Evolutionary conservation across 1,140 invertebrate genomes (phyloP), one percentile per base, ranked within the genome.

Genomic region (Leptinotarsa undecemlineata): DNA sequence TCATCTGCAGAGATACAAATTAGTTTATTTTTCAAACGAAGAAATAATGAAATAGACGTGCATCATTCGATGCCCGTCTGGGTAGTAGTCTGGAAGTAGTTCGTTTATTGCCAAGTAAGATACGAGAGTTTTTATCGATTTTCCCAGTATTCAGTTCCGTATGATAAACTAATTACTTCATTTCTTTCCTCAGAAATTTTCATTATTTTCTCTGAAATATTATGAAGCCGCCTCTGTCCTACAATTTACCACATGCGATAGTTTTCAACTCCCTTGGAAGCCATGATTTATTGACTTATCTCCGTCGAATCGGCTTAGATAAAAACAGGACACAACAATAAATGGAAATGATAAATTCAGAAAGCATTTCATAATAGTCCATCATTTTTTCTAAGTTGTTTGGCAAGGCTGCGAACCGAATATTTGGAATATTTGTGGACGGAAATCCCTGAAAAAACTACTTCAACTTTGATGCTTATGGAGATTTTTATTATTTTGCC

Each of bases 381-480:
- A 57, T 57, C n/a, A 57, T 57, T n/a, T 57, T 19, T 19, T 57
- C 3, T 6, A 19, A 15, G 51, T 57, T 57, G n/a, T 57, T 57
- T 57, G 51, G 51, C 51, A n/a, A 57, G 51, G 51, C 51, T 19
- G 51, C 51, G 51, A 57, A 19, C 51, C 51, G 51, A 57, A 57
- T 57, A 57, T 57, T n/a, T 57, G 51, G 51, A 57, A 57, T 57
- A 4, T 57, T 57, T 57, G 51, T 57, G n/a, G 4, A 57, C 51
- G 51, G 51, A 19, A 57, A 57, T 57, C 51, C 51, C 17, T 57
- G 51, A 57, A 57, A 57, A 57, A 57, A 57, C 51, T 57, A n/a
- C 51, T 57, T 15, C 15, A 57, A 57, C 15, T 17, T 57, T 57
- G 33, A 57, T 57, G 51, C n/a, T 57, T 57, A 57, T 57, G 17